Base-by-base conservation (phyloP, 2,113 vertebrate genomes). In the Channa argus region DNA sequence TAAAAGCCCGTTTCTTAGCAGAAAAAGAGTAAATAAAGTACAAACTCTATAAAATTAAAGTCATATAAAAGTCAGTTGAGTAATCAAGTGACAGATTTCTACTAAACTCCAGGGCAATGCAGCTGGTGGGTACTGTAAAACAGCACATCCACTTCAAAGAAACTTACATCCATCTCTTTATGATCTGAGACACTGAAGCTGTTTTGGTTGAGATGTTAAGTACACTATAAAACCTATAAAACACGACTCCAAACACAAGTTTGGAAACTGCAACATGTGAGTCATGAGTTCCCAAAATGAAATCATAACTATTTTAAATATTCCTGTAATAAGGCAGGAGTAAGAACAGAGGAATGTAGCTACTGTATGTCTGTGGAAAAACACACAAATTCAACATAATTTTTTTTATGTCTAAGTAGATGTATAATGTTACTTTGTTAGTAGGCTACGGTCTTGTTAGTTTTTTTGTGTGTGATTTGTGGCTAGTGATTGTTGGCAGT, bases 91-190 rank as follows among this genome's bases (percentile, higher is more conserved):
- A 49, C 63, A 50, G 46, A 54, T 59, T 56, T 68, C 9, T 60
- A 2, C 37, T 24, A 15, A 70, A 64, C 45, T 51, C 24, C 15
- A 24, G 74, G 38, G 60, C 53, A 15, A 39, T 54, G 53, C 80
- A 81, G 85, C 82, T 84, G 76, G 58, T 37, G 10, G 14, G 50
- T 33, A 74, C 70, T 72, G 67, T 60, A 33, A 53, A 37, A 50
- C 47, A 38, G 24, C 34, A 62, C 12, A 52, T 47, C 74, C 59
- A 84, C 77, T 71, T 78, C 55, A 88, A 87, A 88, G 79, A 56
- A 54, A 68, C 51, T 56, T 38, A 11, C 56, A 70, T 86, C 46
- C 61, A 68, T 69, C 58, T 58, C 56, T 89, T 67, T 71, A 62
- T 73, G 78, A 82, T 56, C 66, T 61, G 67, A 85, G 80, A 75